Evolutionary conservation across 1,140 invertebrate genomes (phyloP), one percentile per base, ranked within the genome.

Genomic region (Eriocheir sinensis): DNA sequence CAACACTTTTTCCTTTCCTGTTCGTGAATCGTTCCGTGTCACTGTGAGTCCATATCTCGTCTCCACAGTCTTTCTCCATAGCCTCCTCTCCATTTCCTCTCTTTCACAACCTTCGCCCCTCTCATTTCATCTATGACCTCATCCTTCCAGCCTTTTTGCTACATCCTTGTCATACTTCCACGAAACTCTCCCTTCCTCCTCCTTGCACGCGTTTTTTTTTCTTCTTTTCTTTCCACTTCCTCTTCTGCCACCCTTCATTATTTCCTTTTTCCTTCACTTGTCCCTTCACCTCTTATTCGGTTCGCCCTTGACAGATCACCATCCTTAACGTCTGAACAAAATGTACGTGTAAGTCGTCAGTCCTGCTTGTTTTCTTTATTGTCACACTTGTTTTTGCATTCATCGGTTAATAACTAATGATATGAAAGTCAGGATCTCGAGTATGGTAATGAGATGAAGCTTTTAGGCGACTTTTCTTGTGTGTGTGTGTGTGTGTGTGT

Each of bases 401-500:
- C n/a, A n/a, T n/a, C n/a, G n/a, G n/a, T n/a, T n/a, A n/a, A n/a
- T n/a, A n/a, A n/a, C n/a, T n/a, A n/a, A n/a, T n/a, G n/a, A n/a
- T n/a, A n/a, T n/a, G n/a, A n/a, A n/a, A n/a, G n/a, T n/a, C n/a
- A n/a, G n/a, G n/a, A n/a, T n/a, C n/a, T n/a, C n/a, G n/a, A n/a
- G n/a, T n/a, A n/a, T n/a, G n/a, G n/a, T n/a, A n/a, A n/a, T n/a
- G n/a, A n/a, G n/a, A n/a, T n/a, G n/a, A n/a, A n/a, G 21, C n/a
- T 72, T 21, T 27, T n/a, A 72, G 6, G 60, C 2, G 60, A 6
- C 1, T 60, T 21, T 60, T 60, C 6, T 72, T 72, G 6, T 72
- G 6, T 21, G 12, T 72, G 12, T 2, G 12, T 89, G 44, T 89
- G 44, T 89, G 44, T 89, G 44, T 89, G 44, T 89, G 44, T 89